phyloP scores from a whole-genome alignment of 2,888 invertebrate species.

The Chrysolina americana region DNA sequence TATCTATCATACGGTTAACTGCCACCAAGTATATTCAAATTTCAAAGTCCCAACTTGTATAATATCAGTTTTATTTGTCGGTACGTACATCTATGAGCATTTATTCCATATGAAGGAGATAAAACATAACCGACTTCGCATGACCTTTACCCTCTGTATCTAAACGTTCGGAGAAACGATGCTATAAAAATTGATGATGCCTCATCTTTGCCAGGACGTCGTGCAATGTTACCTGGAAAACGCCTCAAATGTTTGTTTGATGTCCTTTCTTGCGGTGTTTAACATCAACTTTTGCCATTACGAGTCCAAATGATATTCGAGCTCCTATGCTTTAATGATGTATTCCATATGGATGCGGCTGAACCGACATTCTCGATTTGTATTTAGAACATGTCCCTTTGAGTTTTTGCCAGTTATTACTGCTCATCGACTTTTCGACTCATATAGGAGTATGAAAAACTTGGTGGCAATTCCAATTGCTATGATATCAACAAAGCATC shows the following conservation, averaged over 20 bases:
- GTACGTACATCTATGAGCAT: neutral
- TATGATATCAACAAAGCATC: no score
- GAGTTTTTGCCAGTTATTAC: neutral
- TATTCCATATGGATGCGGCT: slow-evolving; percentile 19
- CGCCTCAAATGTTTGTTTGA: slow-evolving; percentile 49
- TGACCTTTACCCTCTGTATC: slow-evolving; percentile 43
- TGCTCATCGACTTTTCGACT: neutral
- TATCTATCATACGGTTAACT: no score
- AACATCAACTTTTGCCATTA: slow-evolving; percentile 37
- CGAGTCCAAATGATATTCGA: slow-evolving; percentile 25
- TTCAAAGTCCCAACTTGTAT: neutral
- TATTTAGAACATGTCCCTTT: slow-evolving; percentile 12
- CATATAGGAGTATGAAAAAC: neutral
- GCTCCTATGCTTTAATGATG: slow-evolving; percentile 28
- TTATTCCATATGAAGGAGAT: neutral
- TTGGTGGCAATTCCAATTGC: no score
- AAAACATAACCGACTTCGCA: slow-evolving; percentile 11
- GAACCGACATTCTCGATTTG: slow-evolving; percentile 6
- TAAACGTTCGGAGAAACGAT: slow-evolving; percentile 54
- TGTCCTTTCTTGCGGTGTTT: slow-evolving; percentile 42
- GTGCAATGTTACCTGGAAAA: slow-evolving; percentile 50
- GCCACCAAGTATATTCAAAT: no score
- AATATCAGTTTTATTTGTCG: slow-evolving; percentile 5
- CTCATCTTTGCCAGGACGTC: slow-evolving; percentile 47
- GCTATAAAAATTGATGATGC: slow-evolving; percentile 57